Base-by-base conservation (phyloP, 2,113 vertebrate genomes). In the Atractosteus spatula region DNA sequence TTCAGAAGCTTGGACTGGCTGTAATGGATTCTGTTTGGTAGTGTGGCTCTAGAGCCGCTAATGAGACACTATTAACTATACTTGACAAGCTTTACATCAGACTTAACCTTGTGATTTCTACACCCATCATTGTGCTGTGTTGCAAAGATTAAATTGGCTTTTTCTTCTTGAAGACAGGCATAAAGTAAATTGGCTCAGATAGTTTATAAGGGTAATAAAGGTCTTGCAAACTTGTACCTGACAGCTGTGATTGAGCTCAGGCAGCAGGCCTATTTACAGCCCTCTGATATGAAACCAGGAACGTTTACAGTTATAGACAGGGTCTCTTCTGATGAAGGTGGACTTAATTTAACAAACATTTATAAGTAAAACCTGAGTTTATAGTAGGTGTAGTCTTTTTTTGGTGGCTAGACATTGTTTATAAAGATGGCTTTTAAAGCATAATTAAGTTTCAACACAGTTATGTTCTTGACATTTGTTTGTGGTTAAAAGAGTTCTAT, bases 141-240 rank as follows among this genome's bases (percentile, higher is more conserved):
- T 43, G 71, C 62, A 74, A 73, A 69, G 79, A 69, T 65, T 76
- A 75, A 80, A 82, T 73, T 55, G 71, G 71, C 12, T 73, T 57
- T 44, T 67, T 57, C 51, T 41, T 69, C 45, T 41, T 41, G 79
- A 80, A 81, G 82, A 82, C 56, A 61, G 66, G 68, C 62, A 66
- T 14, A 10, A 81, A 85, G 79, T 75, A 75, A 81, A 87, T 82
- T 76, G 80, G 78, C 80, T 77, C 56, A 3, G 76, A 76, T 82
- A 77, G 80, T 88, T 88, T 85, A 87, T 81, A 66, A 76, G 76
- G 77, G 80, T 83, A 83, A 86, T 88, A 86, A 90, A 89, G 74
- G 84, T 80, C 83, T 75, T 78, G 70, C 72, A 55, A 66, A 68
- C 62, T 77, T 79, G 70, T 84, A 81, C 84, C 83, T 81, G 85